Evolutionary conservation across 1,140 invertebrate species (phyloP).

Genomic region (Musca vetustissima): DNA sequence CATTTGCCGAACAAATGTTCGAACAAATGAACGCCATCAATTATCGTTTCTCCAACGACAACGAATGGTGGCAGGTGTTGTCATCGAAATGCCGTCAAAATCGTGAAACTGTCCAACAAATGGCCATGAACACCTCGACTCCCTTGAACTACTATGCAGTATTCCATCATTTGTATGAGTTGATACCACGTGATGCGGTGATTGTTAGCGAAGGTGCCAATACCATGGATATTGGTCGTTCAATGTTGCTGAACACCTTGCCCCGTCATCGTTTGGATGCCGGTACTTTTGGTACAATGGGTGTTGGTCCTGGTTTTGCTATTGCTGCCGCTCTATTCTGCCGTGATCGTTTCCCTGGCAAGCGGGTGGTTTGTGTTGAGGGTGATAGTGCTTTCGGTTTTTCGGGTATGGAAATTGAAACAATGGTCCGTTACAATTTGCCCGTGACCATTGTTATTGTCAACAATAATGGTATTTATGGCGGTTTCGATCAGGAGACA

Average conservation of each 20-base stretch:
- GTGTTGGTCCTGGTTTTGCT: slow-evolving; percentile 91
- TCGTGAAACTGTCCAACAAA: slow-evolving; percentile 61
- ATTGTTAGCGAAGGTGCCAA: slow-evolving; percentile 98
- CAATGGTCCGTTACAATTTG: slow-evolving; percentile 90
- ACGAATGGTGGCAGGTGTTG: slow-evolving; percentile 63
- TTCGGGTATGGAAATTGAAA: slow-evolving; percentile 97
- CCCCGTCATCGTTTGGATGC: slow-evolving; percentile 86
- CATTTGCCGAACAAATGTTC: slow-evolving; percentile 66
- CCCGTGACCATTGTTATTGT: slow-evolving; percentile 90
- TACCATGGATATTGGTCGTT: slow-evolving; percentile 96
- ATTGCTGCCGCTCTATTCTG: slow-evolving; percentile 90
- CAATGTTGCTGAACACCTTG: slow-evolving; percentile 78
- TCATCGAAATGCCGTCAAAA: slow-evolving; percentile 65
- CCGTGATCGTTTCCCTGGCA: slow-evolving; percentile 74
- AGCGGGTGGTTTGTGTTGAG: slow-evolving; percentile 84
- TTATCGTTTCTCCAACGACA: slow-evolving; percentile 56
- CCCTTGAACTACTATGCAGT: slow-evolving; percentile 94
- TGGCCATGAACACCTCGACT: slow-evolving; percentile 62
- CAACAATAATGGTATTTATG: slow-evolving; percentile 95
- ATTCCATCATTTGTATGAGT: slow-evolving; percentile 76
- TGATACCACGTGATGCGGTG: slow-evolving; percentile 78
- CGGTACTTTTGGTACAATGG: slow-evolving; percentile 97
- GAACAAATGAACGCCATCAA: slow-evolving; percentile 60
- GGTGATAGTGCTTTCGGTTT: slow-evolving; percentile 98
- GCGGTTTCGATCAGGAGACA: slow-evolving; percentile 77